Conservation (phyloP, 2,113 vertebrate species). For the Myrmophylax atrothorax region DNA sequence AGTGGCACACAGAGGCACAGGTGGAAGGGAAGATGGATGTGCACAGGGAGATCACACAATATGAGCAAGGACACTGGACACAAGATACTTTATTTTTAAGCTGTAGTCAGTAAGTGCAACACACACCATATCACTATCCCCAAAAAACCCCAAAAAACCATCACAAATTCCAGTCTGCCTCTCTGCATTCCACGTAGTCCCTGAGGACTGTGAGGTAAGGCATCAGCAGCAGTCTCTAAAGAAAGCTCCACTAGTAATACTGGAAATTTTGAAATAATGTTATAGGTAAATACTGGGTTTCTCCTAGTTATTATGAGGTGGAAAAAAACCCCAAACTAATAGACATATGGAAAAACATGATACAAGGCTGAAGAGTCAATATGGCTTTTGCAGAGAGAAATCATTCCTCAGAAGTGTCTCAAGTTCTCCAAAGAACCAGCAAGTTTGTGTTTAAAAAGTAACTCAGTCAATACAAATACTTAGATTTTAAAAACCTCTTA, state of each 20-base stretch:
- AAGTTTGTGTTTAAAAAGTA: not conserved
- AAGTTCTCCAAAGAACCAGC: not conserved
- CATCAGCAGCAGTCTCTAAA: not conserved
- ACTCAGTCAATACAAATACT: not conserved
- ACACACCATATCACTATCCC: not conserved
- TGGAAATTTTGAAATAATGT: not conserved
- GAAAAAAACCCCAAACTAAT: not conserved
- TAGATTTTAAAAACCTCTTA: not conserved
- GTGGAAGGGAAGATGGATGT: not conserved
- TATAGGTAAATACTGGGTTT: not conserved
- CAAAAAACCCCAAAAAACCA: accelerated
- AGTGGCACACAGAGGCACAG: not conserved
- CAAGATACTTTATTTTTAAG: not conserved
- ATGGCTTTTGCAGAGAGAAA: not conserved
- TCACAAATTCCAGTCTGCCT: not conserved
- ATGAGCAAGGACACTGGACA: not conserved
- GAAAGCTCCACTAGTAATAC: not conserved
- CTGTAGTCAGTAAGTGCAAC: not conserved
- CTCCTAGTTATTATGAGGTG: not conserved
- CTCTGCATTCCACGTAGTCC: not conserved
- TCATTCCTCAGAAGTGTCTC: not conserved
- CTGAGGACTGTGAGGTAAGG: not conserved
- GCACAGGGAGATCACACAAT: not conserved
- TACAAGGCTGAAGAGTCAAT: not conserved
- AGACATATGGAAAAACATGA: not conserved